A percentile compares a stretch with the other conserved stretches of the same genome.
phyloP scores from a whole-genome alignment of 2,113 vertebrate species.

The Phyllopteryx taeniolatus region DNA sequence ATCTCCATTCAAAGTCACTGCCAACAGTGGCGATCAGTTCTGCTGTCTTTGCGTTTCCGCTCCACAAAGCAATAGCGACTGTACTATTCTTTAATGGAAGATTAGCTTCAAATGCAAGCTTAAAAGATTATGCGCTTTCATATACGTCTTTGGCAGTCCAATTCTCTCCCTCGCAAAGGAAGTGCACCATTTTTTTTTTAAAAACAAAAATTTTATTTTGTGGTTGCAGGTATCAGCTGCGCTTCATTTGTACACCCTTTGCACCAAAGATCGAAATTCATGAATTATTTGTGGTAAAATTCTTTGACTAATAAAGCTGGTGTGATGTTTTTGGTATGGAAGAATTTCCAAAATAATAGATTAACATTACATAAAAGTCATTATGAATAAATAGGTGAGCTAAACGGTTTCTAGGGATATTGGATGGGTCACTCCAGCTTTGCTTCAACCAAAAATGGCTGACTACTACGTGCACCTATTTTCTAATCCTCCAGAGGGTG shows the following conservation, averaged over 20 bases:
- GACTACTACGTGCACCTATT: neutral
- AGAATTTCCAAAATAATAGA: neutral
- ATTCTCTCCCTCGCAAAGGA: conserved; percentile 18
- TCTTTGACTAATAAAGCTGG: neutral
- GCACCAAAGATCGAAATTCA: neutral
- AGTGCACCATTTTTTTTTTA: conserved; percentile 24
- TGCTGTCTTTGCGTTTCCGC: conserved; percentile 71
- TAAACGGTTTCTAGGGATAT: too few species aligned
- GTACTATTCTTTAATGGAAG: conserved; percentile 69
- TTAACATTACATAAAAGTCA: too few species aligned
- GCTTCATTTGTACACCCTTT: neutral
- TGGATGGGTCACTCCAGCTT: too few species aligned
- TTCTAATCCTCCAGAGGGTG: neutral
- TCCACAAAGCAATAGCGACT: conserved; percentile 59
- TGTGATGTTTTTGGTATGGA: neutral
- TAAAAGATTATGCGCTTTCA: conserved; percentile 68
- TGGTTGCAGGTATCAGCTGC: neutral
- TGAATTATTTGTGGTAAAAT: neutral
- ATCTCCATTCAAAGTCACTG: conserved; percentile 63
- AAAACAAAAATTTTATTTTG: too few species aligned
- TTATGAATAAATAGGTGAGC: too few species aligned
- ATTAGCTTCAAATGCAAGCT: conserved; percentile 72
- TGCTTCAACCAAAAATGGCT: neutral
- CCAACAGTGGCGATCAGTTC: conserved; percentile 60
- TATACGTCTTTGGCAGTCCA: conserved; percentile 56